These are phyloP conservation scores for Callocephalon fimbriatum DNA, from an alignment of 2,113 vertebrate species.

Conservation along the genomic window DNA sequence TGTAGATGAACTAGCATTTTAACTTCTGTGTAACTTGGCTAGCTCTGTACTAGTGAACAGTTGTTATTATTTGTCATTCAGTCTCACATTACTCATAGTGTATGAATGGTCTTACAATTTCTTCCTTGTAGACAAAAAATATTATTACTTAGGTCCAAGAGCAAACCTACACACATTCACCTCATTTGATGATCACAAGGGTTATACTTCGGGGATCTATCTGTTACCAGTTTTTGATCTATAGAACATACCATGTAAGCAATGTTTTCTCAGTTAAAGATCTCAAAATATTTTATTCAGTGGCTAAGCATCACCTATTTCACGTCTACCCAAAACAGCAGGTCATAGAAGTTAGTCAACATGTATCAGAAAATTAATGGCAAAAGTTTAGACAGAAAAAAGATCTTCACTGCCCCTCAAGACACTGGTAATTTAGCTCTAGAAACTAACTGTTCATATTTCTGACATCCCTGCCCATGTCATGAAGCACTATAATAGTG, in stretches of 20 bases:
- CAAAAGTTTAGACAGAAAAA: not conserved
- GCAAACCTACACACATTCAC: not conserved
- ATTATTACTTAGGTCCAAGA: not conserved
- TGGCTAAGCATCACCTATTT: not conserved
- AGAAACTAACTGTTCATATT: not conserved
- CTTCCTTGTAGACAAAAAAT: not conserved
- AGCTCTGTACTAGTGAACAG: not conserved
- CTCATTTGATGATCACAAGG: not conserved
- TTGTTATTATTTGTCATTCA: not conserved
- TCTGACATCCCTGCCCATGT: not conserved
- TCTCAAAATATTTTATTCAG: not conserved
- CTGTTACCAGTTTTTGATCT: not conserved
- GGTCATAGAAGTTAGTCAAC: not conserved
- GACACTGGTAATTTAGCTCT: not conserved
- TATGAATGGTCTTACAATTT: not conserved
- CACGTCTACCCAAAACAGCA: accelerated
- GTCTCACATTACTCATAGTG: not conserved
- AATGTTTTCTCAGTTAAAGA: not conserved
- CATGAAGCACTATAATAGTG: not conserved
- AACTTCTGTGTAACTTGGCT: not conserved
- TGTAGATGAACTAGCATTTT: not conserved
- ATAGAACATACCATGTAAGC: not conserved
- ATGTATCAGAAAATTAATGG: not conserved
- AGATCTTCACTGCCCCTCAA: not conserved
- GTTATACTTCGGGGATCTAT: not conserved